Evolutionary conservation across 2,113 vertebrate species (phyloP), one percentile per base, ranked within the genome.

Genomic region (Columbina picui): DNA sequence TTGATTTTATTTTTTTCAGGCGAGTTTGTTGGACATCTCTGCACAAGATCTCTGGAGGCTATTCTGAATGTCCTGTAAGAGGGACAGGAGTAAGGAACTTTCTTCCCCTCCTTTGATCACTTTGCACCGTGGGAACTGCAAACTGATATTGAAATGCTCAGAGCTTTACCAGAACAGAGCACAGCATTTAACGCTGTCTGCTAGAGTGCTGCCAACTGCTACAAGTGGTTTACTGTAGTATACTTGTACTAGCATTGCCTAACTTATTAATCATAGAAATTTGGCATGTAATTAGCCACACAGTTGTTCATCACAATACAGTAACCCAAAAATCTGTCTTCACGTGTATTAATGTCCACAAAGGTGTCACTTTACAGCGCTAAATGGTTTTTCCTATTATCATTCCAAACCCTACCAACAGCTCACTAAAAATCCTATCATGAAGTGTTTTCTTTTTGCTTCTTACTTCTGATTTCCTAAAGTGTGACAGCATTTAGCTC

Each of bases 241-340:
- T 78, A 65, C 41, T 73, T 76, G 74, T 69, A 61, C 29, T 22
- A 85, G 75, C 63, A 50, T 90, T 93, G 87, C 87, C 32, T 78
- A 67, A 87, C 77, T 74, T 80, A 91, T 94, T 94, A 92, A 93
- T 87, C 41, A 85, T 43, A 73, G 65, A 68, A 67, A 83, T 60
- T 64, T 34, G 87, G 49, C 36, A 90, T 65, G 79, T 39, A 95
- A 95, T 91, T 64, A 91, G 67, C 61, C n/a, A 80, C 41, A 73
- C 27, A 59, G 41, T 61, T 89, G 22, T 94, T 74, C 63, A 61
- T 86, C 55, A 61, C 47, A 85, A 69, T 38, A 41, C 59, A 90
- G 7, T 65, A 63, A 86, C 59, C 6, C n/a, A 41, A 68, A 95
- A 76, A 50, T 87, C 82, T 91, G 71, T 73, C 89, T 88, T 90